Base-by-base conservation (phyloP, 2,888 invertebrate genomes). In the Lithodes maja region DNA sequence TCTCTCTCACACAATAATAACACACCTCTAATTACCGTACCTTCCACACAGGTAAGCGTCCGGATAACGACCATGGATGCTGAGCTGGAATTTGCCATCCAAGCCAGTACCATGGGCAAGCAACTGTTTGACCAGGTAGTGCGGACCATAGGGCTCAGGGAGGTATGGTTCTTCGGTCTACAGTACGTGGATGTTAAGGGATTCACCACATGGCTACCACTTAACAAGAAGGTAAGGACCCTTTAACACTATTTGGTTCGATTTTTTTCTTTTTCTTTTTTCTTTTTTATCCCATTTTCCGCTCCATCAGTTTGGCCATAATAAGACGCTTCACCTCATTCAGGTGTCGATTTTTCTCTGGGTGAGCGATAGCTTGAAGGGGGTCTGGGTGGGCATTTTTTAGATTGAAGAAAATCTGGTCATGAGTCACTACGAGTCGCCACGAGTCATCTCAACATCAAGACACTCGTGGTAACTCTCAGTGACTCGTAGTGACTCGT, bases 41-140 rank as follows among this genome's bases (percentile, higher is more conserved):
- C 53, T n/a, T 52, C 49, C 71, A 12, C 12, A 17, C 95, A 98
- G 98, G 97, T 99, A 96, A 99, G 99, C 96, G 99, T 99, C 94
- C 97, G 99, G 95, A 99, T 99, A 95, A 99, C 98, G 94, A 99
- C 99, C 94, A 99, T 99, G 99, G 99, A 99, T 96, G 99, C 99
- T 94, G 99, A 99, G 96, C 96, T 99, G 96, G 99, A 99, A 96
- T 99, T 99, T 96, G 98, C 99, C 95, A 99, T 99, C 96, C 99
- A 99, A 96, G 97, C 97, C 94, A 98, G 97, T 94, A 99, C 99
- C 93, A 99, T 99, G 93, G 99, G 99, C 94, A 99, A 99, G 95
- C 99, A 99, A 95, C 96, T 99, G 92, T 99, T 99, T 94, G 99
- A 99, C 95, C 99, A 99, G 95, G 99, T 99, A 93, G 99, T 99